Conservation (phyloP, 2,113 vertebrate genomes). For the Acinonyx jubatus region DNA sequence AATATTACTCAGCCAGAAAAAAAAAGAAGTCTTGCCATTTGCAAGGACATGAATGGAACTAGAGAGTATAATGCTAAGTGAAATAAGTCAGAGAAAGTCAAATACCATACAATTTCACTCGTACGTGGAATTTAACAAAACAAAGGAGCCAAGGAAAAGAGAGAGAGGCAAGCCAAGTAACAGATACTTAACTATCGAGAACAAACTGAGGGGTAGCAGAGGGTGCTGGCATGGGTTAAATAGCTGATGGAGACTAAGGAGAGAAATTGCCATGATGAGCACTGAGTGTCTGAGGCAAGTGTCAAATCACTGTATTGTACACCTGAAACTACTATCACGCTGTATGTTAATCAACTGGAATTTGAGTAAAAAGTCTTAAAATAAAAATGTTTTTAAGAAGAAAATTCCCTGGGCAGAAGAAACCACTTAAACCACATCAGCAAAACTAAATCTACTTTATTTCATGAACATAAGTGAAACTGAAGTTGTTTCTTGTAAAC, state of each 20-base stretch:
- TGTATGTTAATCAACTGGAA: neutral
- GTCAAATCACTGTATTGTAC: neutral
- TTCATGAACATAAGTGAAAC: neutral
- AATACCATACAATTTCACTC: neutral
- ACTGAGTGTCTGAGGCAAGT: fast-evolving
- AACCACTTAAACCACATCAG: neutral
- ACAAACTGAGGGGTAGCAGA: neutral
- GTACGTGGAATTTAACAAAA: neutral
- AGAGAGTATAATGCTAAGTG: neutral
- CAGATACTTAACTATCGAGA: neutral
- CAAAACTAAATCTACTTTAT: neutral
- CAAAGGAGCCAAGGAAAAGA: neutral
- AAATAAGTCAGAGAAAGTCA: neutral
- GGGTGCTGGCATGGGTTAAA: neutral
- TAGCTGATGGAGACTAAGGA: neutral
- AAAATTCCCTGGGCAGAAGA: neutral
- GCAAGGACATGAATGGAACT: neutral
- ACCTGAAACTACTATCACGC: neutral
- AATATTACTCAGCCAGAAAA: neutral
- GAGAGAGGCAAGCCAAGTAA: neutral
- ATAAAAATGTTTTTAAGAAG: neutral
- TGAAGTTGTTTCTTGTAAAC: too few species aligned
- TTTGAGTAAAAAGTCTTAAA: neutral
- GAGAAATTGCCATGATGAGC: neutral
- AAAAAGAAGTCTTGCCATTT: neutral